Evolutionary conservation across 37 sponge, comb jelly and placozoan species (phyloP), one percentile per base, ranked within the genome.

Genomic region (Halisarca cf. caerulea): DNA sequence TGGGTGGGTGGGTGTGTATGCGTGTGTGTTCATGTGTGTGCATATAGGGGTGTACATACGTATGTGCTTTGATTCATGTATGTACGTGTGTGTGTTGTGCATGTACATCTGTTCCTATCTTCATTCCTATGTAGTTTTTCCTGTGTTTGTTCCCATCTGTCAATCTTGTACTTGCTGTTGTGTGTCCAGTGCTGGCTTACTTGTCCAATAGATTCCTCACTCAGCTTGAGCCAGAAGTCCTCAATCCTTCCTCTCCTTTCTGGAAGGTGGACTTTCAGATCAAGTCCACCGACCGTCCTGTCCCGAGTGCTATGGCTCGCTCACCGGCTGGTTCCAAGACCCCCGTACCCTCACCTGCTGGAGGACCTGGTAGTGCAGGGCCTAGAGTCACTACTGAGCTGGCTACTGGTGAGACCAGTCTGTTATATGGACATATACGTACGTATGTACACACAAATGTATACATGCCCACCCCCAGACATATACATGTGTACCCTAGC

Each of bases 231-330:
- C 36, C 38, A 4, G 93, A 92, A 59, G 79, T 92, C 17, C 83
- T 61, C 66, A 86, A 62, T 32, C 17, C 86, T 21, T 44, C 44
- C 59, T 92, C 93, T 66, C 93, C 89, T 4, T 86, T 92, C 24
- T 92, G 93, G 93, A 59, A 80, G 20, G 93, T 83, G 30, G 93
- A 92, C 58, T 92, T 92, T 78, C 81, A 89, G 44, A 47, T 47
- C 51, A 47, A 47, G 51, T 47, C 51, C 51, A 47, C 51, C 51
- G 51, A 47, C 11, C 51, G 51, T 11, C 51, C 51, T 47, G 51
- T 47, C 11, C 51, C 51, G 9, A 47, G 51, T 11, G 84, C 84
- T 27, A 58, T 86, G 25, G 66, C 91, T 17, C 44, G 58, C 3
- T n/a, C 33, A 8, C 24, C 38, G 11, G 34, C 42, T 1, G 47